These are phyloP conservation scores for Phocides pigmalion DNA, from an alignment of 1,140 invertebrate genomes.

Conservation along the genomic window DNA sequence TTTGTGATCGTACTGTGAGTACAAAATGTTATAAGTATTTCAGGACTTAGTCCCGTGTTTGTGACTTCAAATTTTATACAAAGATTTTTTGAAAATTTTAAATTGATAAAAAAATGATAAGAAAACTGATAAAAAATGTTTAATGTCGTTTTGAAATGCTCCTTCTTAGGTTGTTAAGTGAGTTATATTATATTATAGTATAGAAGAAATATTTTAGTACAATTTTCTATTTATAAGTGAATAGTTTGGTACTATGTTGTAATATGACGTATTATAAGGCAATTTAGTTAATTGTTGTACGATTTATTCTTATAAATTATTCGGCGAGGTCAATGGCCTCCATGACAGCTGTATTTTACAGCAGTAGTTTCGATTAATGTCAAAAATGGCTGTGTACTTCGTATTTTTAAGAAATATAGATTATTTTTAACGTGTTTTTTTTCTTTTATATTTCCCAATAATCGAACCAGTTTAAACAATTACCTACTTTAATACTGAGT, in stretches of 20 bases:
- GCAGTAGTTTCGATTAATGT: conserved; percentile 38
- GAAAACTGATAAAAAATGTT: neutral
- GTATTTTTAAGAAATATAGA: conserved; percentile 59
- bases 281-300: neutral
- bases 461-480: too few relatives aligned
- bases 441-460: neutral
- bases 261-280: neutral
- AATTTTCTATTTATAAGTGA: conserved; percentile 11
- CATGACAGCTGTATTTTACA: conserved; percentile 22
- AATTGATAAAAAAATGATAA: neutral
- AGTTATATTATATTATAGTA: neutral
- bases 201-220: conserved; percentile 14
- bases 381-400: conserved; percentile 79
- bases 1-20: conserved; percentile 70
- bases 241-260: neutral
- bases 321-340: conserved; percentile 13
- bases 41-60: conserved; percentile 48
- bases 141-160: neutral
- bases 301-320: neutral
- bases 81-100: neutral
- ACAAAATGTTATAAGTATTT: conserved; percentile 58
- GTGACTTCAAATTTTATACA: conserved; percentile 19
- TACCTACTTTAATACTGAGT: too few relatives aligned
- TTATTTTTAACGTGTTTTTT: neutral
- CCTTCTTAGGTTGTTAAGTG: neutral